phyloP scores from a whole-genome alignment of 2,797 vertebrate genomes.

The Tarsius wallacei region DNA sequence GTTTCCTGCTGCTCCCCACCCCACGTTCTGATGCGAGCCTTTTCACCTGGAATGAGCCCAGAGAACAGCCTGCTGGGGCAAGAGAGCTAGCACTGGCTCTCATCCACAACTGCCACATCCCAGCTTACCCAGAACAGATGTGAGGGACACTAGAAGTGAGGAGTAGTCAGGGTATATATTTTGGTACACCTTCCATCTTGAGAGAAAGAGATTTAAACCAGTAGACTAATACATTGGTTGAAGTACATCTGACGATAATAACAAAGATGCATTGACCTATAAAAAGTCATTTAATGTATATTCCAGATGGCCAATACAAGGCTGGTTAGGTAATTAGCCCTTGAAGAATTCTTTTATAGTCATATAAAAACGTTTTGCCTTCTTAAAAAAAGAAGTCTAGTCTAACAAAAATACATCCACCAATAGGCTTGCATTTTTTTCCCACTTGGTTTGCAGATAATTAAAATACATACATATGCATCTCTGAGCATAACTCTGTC shows the following conservation, averaged over 20 bases:
- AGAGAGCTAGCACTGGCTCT: neutral
- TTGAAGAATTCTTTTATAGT: conserved; percentile 87
- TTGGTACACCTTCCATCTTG: neutral
- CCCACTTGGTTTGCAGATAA: conserved; percentile 73
- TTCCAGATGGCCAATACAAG: conserved; percentile 85
- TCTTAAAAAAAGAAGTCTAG: conserved; percentile 75
- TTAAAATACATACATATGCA: conserved; percentile 74
- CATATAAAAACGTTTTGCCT: conserved; percentile 84
- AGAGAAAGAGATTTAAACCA: conserved; percentile 42
- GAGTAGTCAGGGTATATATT: neutral
- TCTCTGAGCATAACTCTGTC: neutral
- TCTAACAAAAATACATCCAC: conserved; percentile 86
- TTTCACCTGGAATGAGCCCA: neutral
- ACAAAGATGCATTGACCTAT: conserved; percentile 84
- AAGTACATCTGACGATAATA: conserved; percentile 17
- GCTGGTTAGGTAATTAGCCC: conserved; percentile 90
- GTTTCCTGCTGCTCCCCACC: neutral
- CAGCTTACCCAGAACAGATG: neutral
- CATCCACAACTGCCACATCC: neutral
- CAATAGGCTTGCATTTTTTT: conserved; percentile 79
- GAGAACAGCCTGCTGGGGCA: neutral
- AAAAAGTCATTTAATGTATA: conserved; percentile 83
- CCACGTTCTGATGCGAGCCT: neutral
- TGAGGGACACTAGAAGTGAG: neutral
- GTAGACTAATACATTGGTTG: neutral